Conservation (phyloP, 2,888 invertebrate species). For the Furcula furcula region DNA sequence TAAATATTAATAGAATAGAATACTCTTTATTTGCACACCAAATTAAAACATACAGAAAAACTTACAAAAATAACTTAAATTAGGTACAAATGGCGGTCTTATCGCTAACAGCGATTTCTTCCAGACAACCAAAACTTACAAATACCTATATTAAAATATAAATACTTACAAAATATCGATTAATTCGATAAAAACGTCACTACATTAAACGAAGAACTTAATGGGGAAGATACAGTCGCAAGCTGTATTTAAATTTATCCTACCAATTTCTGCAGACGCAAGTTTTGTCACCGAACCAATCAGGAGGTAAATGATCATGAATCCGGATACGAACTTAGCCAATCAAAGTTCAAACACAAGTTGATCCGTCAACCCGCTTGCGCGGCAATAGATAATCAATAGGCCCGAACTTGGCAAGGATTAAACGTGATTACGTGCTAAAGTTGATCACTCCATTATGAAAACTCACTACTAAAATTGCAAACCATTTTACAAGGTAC, state of each 20-base stretch:
- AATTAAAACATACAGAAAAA: too few species aligned
- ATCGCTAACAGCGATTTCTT: too few species aligned
- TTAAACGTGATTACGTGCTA: constrained; percentile 25
- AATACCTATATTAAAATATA: too few species aligned
- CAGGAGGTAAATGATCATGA: constrained; percentile 30
- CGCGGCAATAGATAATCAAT: constrained; percentile 31
- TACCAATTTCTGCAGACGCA: constrained; percentile 11
- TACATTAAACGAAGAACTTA: too few species aligned
- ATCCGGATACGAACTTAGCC: constrained; percentile 27
- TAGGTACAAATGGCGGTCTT: too few species aligned
- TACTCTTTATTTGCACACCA: too few species aligned
- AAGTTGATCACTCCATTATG: constrained; percentile 19
- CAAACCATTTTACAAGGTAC: not conserved
- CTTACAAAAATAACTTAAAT: too few species aligned
- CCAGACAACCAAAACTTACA: too few species aligned
- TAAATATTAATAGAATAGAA: too few species aligned
- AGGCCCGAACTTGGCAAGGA: constrained; percentile 20
- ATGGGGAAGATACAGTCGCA: too few species aligned
- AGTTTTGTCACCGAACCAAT: constrained; percentile 32
- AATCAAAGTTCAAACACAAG: constrained; percentile 32
- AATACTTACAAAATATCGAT: too few species aligned
- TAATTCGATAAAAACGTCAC: too few species aligned
- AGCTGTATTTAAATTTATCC: constrained; percentile 10
- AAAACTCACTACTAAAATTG: constrained; percentile 6
- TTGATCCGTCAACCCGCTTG: constrained; percentile 25